A percentile compares a stretch with the other conserved stretches of the same genome.
Conservation (phyloP, 2,797 vertebrate genomes). For the Tiaroga cobitis region DNA sequence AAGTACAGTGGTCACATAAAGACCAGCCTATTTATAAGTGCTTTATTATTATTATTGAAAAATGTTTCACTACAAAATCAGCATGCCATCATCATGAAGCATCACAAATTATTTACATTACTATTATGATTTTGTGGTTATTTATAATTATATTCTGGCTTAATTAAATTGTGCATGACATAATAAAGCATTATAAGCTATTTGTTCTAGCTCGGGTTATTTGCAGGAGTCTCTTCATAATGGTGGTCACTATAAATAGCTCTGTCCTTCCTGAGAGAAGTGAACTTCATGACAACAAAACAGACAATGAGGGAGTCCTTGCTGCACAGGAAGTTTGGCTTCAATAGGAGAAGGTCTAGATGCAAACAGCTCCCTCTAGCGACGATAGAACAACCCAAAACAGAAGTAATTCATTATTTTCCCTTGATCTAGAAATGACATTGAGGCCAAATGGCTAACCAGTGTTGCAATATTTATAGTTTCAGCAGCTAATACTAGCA, state of each 20-base stretch:
- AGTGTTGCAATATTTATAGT: not conserved
- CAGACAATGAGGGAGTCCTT: conserved; percentile 49
- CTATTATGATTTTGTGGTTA: not conserved
- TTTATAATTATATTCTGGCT: not conserved
- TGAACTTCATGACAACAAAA: conserved; percentile 53
- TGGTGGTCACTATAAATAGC: conserved; percentile 52
- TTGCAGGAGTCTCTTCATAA: conserved; percentile 32
- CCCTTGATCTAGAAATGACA: not conserved
- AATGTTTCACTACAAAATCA: not conserved
- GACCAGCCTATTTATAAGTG: not conserved
- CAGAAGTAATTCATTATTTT: not conserved
- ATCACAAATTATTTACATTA: not conserved
- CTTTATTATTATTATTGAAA: not conserved
- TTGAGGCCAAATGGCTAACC: not conserved
- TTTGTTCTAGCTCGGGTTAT: conserved; percentile 6
- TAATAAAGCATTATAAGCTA: not conserved
- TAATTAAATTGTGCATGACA: not conserved
- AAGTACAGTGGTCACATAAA: not conserved
- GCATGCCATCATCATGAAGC: not conserved
- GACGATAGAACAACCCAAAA: conserved; percentile 26
- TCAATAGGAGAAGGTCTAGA: not conserved
- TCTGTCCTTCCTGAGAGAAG: conserved; percentile 45
- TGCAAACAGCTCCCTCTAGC: conserved; percentile 47
- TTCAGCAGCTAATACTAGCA: not conserved
- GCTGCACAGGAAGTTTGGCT: conserved; percentile 17